Evolutionary conservation across 2,797 vertebrate genomes (phyloP).

Genomic region (Mastacembelus armatus): DNA sequence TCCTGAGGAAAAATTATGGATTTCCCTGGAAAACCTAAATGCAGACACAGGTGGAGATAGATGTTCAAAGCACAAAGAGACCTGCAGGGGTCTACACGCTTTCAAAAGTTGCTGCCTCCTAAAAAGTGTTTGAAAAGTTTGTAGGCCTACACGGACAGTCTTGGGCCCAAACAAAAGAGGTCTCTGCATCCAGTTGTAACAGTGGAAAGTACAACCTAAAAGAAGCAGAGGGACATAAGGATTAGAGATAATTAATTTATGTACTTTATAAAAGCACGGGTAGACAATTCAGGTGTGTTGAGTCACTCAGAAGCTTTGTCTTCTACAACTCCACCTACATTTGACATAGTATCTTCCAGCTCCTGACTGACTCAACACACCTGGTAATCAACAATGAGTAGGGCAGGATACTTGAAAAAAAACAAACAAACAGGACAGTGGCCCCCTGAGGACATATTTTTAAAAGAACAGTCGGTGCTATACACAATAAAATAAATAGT

Average conservation of each 20-base stretch:
- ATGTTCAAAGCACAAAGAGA: constrained; percentile 9
- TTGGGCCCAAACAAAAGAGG: constrained; percentile 49
- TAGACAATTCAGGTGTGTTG: too few species aligned
- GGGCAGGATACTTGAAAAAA: too few species aligned
- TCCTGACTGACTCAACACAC: too few species aligned
- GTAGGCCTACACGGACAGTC: constrained; percentile 49
- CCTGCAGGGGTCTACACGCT: constrained; percentile 2
- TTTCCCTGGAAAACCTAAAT: neutral
- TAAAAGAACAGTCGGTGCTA: too few species aligned
- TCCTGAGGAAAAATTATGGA: neutral
- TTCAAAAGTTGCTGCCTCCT: neutral
- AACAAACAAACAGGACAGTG: too few species aligned
- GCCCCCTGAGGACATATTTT: too few species aligned
- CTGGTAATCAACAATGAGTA: too few species aligned
- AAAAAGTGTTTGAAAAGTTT: constrained; percentile 4
- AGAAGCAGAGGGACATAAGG: constrained; percentile 10
- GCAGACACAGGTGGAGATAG: neutral
- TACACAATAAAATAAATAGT: too few species aligned
- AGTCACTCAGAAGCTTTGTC: too few species aligned
- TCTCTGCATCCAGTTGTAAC: constrained; percentile 83
- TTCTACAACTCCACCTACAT: too few species aligned
- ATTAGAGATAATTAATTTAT: neutral
- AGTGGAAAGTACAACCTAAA: constrained; percentile 33
- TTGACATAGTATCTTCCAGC: too few species aligned
- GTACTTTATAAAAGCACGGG: too few species aligned